phyloP scores from a whole-genome alignment of 2,113 vertebrate species.

The Proteles cristata region DNA sequence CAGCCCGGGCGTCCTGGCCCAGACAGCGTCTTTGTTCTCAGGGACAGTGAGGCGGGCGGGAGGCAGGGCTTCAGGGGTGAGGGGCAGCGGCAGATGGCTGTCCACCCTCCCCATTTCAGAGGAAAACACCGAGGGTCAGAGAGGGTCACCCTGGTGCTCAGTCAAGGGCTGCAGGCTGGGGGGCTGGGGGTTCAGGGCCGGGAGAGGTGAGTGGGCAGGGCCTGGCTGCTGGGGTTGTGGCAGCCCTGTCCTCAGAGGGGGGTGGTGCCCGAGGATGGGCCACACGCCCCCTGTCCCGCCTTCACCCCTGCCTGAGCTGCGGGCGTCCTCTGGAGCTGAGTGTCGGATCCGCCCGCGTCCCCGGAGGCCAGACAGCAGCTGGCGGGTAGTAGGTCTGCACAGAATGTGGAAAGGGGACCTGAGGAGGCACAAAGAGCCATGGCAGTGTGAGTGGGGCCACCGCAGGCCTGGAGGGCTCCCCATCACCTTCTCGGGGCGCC shows the following conservation, averaged over 20 bases:
- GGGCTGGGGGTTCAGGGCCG: accelerated
- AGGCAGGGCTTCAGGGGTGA: background rate
- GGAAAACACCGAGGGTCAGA: too few relatives aligned
- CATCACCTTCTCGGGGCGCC: accelerated
- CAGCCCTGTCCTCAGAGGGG: background rate
- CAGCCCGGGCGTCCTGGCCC: background rate
- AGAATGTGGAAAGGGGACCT: too few relatives aligned
- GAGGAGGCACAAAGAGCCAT: background rate
- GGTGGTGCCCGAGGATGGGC: background rate
- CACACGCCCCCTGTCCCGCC: background rate
- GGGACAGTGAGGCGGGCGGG: accelerated
- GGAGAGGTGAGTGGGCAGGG: background rate
- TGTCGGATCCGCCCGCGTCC: too few relatives aligned
- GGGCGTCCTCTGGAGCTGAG: background rate
- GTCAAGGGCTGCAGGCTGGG: accelerated
- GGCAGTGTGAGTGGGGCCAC: background rate
- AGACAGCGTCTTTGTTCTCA: background rate
- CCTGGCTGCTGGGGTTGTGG: background rate
- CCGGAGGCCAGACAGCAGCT: background rate
- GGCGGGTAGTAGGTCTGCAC: accelerated
- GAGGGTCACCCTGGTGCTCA: background rate
- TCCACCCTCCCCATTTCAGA: background rate
- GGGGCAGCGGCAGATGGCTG: too few relatives aligned
- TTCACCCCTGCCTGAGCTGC: too few relatives aligned
- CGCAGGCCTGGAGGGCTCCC: background rate